Evolutionary conservation across 1,140 invertebrate species (phyloP), one percentile per base, ranked within the genome.

Genomic region (Sarcophaga bullata): DNA sequence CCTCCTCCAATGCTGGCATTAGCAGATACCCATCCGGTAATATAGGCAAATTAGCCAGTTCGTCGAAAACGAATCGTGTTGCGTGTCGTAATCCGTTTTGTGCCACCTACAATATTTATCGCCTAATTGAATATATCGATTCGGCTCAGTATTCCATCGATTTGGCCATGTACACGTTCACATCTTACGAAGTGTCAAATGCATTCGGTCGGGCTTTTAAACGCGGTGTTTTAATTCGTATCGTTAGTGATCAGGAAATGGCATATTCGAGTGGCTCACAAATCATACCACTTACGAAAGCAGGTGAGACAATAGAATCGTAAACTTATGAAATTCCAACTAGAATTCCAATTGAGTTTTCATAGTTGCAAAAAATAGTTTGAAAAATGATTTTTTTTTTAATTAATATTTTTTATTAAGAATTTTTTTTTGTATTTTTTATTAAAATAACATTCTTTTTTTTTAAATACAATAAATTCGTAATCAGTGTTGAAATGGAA

Each of bases 141-240:
- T 48, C 81, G 37, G 88, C 88, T 0, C 80, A 84, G 78, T 86
- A 88, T 80, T 83, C 82, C 48, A 84, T 89, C 2, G 88, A 89
- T 37, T 54, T 87, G 8, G 86, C 87, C 13, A 87, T 89, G 10
- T 89, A 88, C 54, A 89, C 85, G 0, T 85, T 89, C 6, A 86
- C 87, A 0, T 81, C 82, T 0, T 0, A 50, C 0, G 17, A 17
- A 8, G 3, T 88, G 0, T 49, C 68, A 15, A 6, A 82, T 0
- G 86, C 86, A 0, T 17, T 89, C 0, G 25, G 78, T 47, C 75
- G 83, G 5, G 88, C 88, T 0, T 8, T 86, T 11, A 46, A 49
- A 1, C 86, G 88, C 4, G 85, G 85, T 49, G 84, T 89, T 0
- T 17, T 3, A 2, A n/a, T 89, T 8, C 84, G 88, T 9, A 76